These are phyloP conservation scores for Rhaphigaster nebulosa DNA, from an alignment of 2,888 invertebrate species.

Conservation along the genomic window DNA sequence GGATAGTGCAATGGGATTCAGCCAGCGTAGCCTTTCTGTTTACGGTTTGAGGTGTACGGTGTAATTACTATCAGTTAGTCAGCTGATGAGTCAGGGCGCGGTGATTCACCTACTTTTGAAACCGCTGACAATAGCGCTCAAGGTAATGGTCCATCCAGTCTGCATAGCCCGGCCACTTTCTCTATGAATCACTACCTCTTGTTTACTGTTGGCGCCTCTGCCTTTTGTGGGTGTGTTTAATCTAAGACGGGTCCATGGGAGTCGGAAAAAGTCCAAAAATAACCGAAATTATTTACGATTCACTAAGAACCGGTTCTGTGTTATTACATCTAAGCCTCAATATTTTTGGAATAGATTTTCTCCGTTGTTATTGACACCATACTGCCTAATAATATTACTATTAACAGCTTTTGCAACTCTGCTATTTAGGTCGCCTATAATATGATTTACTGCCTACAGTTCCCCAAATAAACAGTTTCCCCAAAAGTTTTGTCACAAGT, in stretches of 20 bases:
- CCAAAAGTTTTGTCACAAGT: no score
- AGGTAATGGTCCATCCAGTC: constrained; percentile 7
- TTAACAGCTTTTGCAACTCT: no score
- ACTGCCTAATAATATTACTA: no score
- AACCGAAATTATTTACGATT: background rate
- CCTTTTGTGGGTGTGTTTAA: background rate
- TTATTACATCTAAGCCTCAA: no score
- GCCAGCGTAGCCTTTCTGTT: background rate
- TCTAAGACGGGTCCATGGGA: background rate
- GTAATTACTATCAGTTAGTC: constrained; percentile 29
- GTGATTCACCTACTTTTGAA: constrained; percentile 43
- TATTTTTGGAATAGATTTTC: no score
- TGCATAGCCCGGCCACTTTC: constrained; percentile 7
- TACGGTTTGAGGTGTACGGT: constrained; percentile 11
- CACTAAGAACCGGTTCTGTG: background rate
- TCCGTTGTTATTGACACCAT: no score
- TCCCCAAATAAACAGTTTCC: no score
- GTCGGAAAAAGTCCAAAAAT: background rate
- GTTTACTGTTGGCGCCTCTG: background rate
- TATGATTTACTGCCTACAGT: no score
- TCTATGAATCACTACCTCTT: constrained; percentile 12
- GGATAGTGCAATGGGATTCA: constrained; percentile 6
- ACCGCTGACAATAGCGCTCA: constrained; percentile 35
- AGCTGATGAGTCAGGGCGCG: background rate
- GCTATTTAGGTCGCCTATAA: no score